Evolutionary conservation across 2,888 invertebrate species (phyloP).

Genomic region (Deroplatys truncata): DNA sequence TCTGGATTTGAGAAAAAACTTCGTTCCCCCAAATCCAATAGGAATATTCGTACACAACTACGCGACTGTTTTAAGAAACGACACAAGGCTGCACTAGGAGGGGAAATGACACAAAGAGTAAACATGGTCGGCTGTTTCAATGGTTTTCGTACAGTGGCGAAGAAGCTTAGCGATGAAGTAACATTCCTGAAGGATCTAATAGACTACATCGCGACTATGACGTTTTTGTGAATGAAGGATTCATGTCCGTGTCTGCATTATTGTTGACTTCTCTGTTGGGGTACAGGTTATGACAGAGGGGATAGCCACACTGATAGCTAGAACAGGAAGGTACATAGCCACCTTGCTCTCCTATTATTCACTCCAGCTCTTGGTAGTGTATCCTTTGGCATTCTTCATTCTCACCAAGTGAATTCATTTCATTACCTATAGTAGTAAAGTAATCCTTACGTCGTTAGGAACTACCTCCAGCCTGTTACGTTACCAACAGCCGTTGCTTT

Average conservation of each 20-base stretch:
- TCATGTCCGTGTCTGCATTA: neutral
- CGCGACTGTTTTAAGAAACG: neutral
- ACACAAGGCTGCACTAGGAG: neutral
- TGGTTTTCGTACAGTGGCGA: neutral
- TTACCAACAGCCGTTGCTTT: neutral
- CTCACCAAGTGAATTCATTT: neutral
- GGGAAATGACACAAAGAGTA: neutral
- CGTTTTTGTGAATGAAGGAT: neutral
- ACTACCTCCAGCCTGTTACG: neutral
- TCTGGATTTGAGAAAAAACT: neutral
- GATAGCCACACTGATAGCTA: neutral
- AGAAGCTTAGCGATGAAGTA: neutral
- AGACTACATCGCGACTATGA: neutral
- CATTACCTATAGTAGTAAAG: neutral
- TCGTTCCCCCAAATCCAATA: neutral
- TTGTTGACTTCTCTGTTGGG: neutral
- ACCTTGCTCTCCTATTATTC: neutral
- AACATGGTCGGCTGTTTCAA: neutral
- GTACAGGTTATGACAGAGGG: neutral
- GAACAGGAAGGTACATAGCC: neutral
- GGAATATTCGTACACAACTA: neutral
- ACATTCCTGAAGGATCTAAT: neutral
- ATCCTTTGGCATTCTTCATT: neutral
- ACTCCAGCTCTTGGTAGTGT: neutral
- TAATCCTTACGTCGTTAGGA: neutral